Conservation (phyloP, 2,888 invertebrate species). For the Drosophila yooni region DNA sequence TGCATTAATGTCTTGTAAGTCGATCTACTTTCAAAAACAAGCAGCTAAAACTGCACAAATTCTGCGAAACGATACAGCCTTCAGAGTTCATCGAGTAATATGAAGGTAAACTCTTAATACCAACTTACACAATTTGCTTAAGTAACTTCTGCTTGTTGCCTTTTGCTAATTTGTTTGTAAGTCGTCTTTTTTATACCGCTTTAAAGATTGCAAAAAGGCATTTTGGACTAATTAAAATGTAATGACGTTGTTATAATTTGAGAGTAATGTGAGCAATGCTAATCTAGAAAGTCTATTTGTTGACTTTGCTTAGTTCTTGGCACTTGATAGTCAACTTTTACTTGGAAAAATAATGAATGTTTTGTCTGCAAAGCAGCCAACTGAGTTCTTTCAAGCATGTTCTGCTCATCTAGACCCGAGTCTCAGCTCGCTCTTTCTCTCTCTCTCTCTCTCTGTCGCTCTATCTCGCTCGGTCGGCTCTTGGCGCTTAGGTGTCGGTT, state of each 20-base stretch:
- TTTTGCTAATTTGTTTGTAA: neutral
- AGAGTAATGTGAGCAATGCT: neutral
- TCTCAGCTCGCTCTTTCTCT: neutral
- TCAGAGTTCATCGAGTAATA: neutral
- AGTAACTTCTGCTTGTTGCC: neutral
- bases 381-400: conserved; percentile 28
- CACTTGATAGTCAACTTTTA: neutral
- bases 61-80: neutral
- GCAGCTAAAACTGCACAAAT: neutral
- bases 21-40: neutral
- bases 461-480: neutral
- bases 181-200: neutral
- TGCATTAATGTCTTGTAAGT: neutral
- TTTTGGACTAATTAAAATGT: neutral
- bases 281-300: neutral
- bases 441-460: neutral
- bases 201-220: neutral
- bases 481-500: conserved; percentile 19
- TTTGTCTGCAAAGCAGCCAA: conserved; percentile 22
- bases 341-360: conserved; percentile 1
- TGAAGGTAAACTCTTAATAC: neutral
- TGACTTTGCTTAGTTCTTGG: neutral
- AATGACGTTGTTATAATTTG: neutral
- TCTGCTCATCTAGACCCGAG: conserved; percentile 8
- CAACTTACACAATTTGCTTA: neutral